Conservation (phyloP, 2,888 invertebrate species). For the Synanthedon myopaeformis region DNA sequence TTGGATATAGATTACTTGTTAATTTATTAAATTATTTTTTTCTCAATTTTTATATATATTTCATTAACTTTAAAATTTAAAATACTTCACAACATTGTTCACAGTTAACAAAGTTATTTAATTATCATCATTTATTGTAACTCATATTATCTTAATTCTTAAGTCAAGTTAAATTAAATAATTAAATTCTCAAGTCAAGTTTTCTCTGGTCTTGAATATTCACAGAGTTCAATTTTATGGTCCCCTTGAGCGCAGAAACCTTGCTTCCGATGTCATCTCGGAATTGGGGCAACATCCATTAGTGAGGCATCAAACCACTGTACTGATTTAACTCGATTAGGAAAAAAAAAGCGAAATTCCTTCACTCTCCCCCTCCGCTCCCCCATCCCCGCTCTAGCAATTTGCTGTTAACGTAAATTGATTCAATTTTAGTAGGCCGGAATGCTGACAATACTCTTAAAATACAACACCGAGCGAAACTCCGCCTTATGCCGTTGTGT, state of each 20-base stretch:
- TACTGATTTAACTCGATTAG: constrained; percentile 35
- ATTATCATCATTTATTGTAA: too few species aligned
- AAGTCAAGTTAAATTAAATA: too few species aligned
- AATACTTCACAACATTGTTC: too few species aligned
- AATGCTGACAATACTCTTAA: background rate
- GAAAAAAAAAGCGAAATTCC: constrained; percentile 33
- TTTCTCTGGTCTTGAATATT: too few species aligned
- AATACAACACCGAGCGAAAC: background rate
- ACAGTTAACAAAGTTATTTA: too few species aligned
- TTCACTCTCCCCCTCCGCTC: constrained; percentile 16
- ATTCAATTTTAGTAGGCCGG: constrained; percentile 29
- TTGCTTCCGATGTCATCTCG: background rate
- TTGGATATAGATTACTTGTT: too few species aligned
- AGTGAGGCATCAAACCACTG: constrained; percentile 17
- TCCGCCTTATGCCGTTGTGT: background rate
- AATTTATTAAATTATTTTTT: too few species aligned
- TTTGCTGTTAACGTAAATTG: constrained; percentile 41
- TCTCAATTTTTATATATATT: too few species aligned
- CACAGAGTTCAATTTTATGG: too few species aligned
- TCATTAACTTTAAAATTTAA: too few species aligned
- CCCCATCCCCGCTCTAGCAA: constrained; percentile 17
- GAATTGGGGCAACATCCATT: constrained; percentile 17
- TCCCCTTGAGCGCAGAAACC: background rate
- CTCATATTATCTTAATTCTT: too few species aligned
- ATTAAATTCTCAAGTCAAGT: too few species aligned